Base-by-base conservation (phyloP, 2,113 vertebrate genomes). In the Dromaius novaehollandiae region DNA sequence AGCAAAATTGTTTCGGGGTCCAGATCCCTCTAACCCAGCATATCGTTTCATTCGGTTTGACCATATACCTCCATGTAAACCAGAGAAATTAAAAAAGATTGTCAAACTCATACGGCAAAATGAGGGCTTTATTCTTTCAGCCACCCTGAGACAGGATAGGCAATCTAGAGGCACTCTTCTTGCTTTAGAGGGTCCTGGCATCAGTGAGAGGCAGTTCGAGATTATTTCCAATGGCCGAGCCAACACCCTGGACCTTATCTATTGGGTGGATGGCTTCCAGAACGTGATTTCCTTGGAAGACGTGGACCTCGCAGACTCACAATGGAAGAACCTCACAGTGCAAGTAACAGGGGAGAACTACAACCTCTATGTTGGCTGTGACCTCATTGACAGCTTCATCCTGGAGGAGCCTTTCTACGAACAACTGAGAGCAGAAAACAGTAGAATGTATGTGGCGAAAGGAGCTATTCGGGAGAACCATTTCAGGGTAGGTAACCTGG, bases 31-130 rank as follows among this genome's bases (percentile, higher is more conserved):
- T 5, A 30, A 78, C 36, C 99, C 99, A 1, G 99, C 99, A 0
- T 99, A 99, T 86, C 99, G 99, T 36, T 99, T 99, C 90, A 98
- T 99, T 90, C 99, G 99, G 9, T 99, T 99, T n/a, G 99, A 99
- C 98, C 99, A 99, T 50, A 97, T 99, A 85, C 99, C 99, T 32
- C 98, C 99, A 0, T 98, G 99, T 95, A 97, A 97, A 30, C 70
- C 98, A 0, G 98, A 98, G 6, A 98, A 98, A 28, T 97, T 99
- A 20, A 97, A 97, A 93, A 98, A 98, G 95, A 98, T 99, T n/a
- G 13, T 99, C 11, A 95, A 85, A 56, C 97, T 98, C 85, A 98
- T 98, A 88, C 98, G 98, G 73, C 98, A 97, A 95, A 98, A 98
- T 70, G 99, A 99, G 86, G 99, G 99, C 80, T 99, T 99, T 97